These are phyloP conservation scores for Heliothis subflexa DNA, from an alignment of 1,140 invertebrate genomes.

Conservation along the genomic window DNA sequence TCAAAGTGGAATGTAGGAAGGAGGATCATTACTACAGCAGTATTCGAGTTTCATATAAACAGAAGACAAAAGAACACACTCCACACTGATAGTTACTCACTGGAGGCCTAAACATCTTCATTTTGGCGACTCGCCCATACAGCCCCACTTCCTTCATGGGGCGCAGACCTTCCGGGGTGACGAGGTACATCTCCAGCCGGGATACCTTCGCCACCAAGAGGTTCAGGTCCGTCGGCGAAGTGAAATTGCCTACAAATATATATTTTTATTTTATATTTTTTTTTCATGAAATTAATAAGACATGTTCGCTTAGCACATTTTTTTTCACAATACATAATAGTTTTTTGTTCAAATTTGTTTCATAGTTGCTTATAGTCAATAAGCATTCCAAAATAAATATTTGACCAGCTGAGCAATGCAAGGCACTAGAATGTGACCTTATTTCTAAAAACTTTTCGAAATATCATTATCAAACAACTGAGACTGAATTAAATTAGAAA, in stretches of 20 bases:
- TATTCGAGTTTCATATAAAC: neutral
- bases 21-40: too few species aligned
- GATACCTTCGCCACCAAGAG: constrained; percentile 98
- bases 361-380: too few species aligned
- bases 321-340: too few species aligned
- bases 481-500: too few species aligned
- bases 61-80: neutral
- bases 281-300: neutral
- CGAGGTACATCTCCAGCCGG: constrained; percentile 97
- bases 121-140: constrained; percentile 97
- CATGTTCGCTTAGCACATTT: too few species aligned
- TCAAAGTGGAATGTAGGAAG: too few species aligned
- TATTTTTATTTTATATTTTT: neutral
- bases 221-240: constrained; percentile 97
- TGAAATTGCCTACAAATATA: constrained; percentile 96
- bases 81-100: constrained; percentile 86
- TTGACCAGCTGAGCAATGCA: too few species aligned
- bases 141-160: constrained; percentile 98
- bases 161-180: constrained; percentile 97
- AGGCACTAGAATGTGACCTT: too few species aligned
- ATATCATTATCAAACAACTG: too few species aligned
- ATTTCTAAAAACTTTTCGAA: too few species aligned
- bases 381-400: too few species aligned
- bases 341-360: too few species aligned
- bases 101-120: constrained; percentile 97